Percentiles rank a stretch among this genome's conserved stretches.
These are phyloP conservation scores for Microtus montanus DNA, from an alignment of 2,113 vertebrate species.

Conservation along the genomic window DNA sequence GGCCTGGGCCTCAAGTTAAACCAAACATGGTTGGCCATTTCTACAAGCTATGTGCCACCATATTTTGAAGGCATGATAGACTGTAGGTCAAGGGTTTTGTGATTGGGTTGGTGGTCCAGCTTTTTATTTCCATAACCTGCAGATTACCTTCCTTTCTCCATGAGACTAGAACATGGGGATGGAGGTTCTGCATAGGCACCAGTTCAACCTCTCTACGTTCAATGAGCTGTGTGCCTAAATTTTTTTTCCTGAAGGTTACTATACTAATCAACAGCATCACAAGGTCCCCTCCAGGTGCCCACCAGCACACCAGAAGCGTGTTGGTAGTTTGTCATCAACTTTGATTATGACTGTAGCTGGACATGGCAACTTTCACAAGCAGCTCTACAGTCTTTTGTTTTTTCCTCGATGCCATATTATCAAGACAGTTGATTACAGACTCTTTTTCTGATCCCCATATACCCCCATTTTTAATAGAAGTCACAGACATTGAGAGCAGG, in stretches of 20 bases:
- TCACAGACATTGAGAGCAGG: background rate
- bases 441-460: background rate
- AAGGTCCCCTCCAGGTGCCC: background rate
- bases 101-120: background rate
- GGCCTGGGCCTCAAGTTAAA: background rate
- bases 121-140: background rate
- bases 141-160: background rate
- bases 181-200: background rate
- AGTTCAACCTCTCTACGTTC: background rate
- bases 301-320: background rate
- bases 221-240: background rate
- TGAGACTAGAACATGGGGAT: background rate
- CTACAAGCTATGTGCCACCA: background rate
- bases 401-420: background rate
- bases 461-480: background rate
- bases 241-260: background rate
- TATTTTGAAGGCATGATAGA: background rate
- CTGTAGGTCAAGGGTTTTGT: background rate
- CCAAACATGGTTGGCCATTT: background rate
- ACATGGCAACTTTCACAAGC: background rate
- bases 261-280: background rate
- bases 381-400: background rate
- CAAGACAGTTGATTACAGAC: background rate
- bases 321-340: background rate
- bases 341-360: background rate